These are phyloP conservation scores for Lithophane socia DNA, from an alignment of 2,888 invertebrate species.

Conservation along the genomic window DNA sequence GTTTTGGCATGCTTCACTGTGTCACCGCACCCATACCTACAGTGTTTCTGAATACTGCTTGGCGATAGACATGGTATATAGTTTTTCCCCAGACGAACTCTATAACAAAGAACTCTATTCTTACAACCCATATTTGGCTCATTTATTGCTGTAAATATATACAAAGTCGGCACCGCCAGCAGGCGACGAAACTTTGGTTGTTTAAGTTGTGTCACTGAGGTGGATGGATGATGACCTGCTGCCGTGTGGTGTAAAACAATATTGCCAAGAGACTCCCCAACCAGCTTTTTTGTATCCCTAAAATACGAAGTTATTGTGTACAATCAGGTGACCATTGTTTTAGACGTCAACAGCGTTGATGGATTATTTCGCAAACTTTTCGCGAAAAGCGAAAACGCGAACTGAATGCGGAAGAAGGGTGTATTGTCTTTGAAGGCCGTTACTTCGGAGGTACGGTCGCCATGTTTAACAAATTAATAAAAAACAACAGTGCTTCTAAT, in stretches of 20 bases:
- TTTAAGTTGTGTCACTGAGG: constrained; percentile 38
- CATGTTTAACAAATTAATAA: constrained; percentile 49
- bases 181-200: constrained; percentile 2
- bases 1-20: too few species aligned
- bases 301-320: constrained; percentile 57
- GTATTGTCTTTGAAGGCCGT: constrained; percentile 73
- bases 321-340: constrained; percentile 76
- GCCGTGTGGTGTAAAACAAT: constrained; percentile 35
- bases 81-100: not conserved
- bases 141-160: constrained; percentile 5
- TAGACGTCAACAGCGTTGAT: constrained; percentile 77
- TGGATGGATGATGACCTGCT: constrained; percentile 46
- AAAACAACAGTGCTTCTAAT: constrained; percentile 34
- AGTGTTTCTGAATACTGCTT: not conserved
- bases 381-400: constrained; percentile 68
- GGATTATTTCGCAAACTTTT: constrained; percentile 77
- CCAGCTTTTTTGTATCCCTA: constrained; percentile 26
- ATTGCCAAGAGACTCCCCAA: constrained; percentile 16
- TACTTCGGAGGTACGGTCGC: constrained; percentile 66
- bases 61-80: not conserved
- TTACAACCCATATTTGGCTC: not conserved
- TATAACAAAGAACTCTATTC: not conserved
- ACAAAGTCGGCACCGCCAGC: not conserved
- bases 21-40: not conserved
- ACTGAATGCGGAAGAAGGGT: constrained; percentile 76